These are phyloP conservation scores for human (Homo sapiens) DNA, from an alignment of 2,113 vertebrate species.

Conservation along the genomic window GRCh38 chr12:53561501-53562000, in stretches of 20 bases:
- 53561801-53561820: conserved; percentile 73
- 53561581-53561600: not conserved
- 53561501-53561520: not conserved
- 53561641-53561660: conserved; percentile 45
- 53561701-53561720: too few relatives aligned
- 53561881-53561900: conserved; percentile 63
- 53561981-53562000: not conserved
- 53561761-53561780: conserved; percentile 81
- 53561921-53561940: conserved; percentile 46
- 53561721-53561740: not conserved
- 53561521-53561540: not conserved
- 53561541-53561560: not conserved
- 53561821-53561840: conserved; percentile 72
- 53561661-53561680: conserved; percentile 41
- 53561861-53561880: conserved; percentile 16
- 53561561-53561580: not conserved
- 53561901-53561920: conserved; percentile 73
- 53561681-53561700: conserved; percentile 22
- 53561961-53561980: not conserved
- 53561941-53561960: conserved; percentile 49
- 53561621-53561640: conserved; percentile 33
- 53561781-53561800: conserved; percentile 59
- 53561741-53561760: conserved; percentile 75
- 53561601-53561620: conserved; percentile 17
- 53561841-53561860: conserved; percentile 42